phyloP scores from a whole-genome alignment of 2,113 vertebrate species.

The Myrmecophaga tridactyla region DNA sequence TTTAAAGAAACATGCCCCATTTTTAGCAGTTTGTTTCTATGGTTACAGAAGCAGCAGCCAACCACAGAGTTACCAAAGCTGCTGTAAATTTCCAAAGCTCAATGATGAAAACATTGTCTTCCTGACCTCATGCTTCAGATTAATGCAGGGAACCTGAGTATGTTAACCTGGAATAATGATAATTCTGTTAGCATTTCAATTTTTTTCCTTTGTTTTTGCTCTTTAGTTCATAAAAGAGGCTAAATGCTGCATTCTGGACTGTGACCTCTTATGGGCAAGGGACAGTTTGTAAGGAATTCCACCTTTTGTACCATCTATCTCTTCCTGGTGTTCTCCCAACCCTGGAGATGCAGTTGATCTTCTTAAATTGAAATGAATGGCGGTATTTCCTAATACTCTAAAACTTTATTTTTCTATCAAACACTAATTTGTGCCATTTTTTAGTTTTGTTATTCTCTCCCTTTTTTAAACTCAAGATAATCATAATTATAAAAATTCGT shows the following conservation, averaged over 20 bases:
- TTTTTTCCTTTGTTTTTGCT: background rate
- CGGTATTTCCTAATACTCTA: background rate
- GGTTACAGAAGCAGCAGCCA: conserved; percentile 79
- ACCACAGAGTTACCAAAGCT: conserved; percentile 57
- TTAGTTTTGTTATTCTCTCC: background rate
- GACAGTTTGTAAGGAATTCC: background rate
- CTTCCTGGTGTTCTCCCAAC: background rate
- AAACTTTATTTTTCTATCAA: background rate
- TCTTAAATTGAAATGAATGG: background rate
- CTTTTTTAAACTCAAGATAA: conserved; percentile 35
- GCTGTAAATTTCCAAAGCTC: conserved; percentile 82
- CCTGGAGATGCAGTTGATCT: background rate
- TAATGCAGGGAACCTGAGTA: conserved; percentile 9
- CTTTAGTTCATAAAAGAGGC: background rate
- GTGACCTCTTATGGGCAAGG: background rate
- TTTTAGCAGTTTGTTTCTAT: conserved; percentile 83
- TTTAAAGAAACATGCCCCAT: conserved; percentile 70
- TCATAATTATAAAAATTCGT: background rate
- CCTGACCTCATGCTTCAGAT: conserved; percentile 55
- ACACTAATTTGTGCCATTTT: background rate
- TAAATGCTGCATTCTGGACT: background rate
- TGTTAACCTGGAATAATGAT: background rate
- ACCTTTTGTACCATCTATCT: background rate
- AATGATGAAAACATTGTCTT: conserved; percentile 66
- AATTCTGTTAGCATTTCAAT: background rate